phyloP scores from a whole-genome alignment of 1,140 invertebrate genomes.

The Anastrepha ludens region DNA sequence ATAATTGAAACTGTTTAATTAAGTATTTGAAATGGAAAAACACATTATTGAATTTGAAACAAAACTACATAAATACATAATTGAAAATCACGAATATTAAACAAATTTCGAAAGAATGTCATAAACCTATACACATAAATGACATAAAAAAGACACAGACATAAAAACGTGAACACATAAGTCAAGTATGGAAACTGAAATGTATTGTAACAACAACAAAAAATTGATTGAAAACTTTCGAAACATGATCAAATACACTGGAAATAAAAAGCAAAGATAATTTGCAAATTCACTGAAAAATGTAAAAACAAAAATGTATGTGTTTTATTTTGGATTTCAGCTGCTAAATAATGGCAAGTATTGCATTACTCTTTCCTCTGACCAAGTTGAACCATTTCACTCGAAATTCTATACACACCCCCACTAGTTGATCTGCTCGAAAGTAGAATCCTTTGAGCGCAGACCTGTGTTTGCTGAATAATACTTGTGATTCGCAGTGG shows the following conservation, averaged over 20 bases:
- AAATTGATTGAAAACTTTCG: neutral
- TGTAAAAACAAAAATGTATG: constrained; percentile 5
- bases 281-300: constrained; percentile 52
- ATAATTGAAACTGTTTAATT: constrained; percentile 52
- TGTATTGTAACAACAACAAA: constrained; percentile 52
- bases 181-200: constrained; percentile 53
- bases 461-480: no score
- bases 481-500: no score
- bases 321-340: constrained; percentile 14
- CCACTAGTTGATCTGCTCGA: no score
- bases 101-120: constrained; percentile 45
- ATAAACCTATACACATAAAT: constrained; percentile 15
- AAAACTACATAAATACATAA: neutral
- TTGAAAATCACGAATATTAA: constrained; percentile 42
- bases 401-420: no score
- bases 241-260: constrained; percentile 53
- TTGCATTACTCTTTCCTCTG: neutral
- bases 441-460: no score
- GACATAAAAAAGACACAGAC: neutral
- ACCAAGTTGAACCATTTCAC: no score
- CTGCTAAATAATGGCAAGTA: neutral
- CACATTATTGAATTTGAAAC: constrained; percentile 18
- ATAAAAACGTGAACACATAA: constrained; percentile 1
- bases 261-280: constrained; percentile 41
- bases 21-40: constrained; percentile 53